These are phyloP conservation scores for Bombus haemorrhoidalis DNA, from an alignment of 1,140 invertebrate genomes.

Conservation along the genomic window DNA sequence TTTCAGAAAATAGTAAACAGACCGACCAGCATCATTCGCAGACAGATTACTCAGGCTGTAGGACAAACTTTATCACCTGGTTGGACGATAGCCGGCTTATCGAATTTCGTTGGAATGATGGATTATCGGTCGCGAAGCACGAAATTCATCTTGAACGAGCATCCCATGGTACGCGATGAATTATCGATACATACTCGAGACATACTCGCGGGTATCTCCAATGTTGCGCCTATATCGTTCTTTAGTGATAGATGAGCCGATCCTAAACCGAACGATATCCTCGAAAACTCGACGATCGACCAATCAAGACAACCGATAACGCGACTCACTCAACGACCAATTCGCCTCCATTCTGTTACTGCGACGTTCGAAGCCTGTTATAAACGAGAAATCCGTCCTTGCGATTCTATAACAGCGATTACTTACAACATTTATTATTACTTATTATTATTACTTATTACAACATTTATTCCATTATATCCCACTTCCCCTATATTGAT, in stretches of 20 bases:
- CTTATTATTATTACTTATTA: too few relatives aligned
- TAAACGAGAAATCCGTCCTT: background rate
- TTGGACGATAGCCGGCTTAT: slow-evolving; percentile 43
- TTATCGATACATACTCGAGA: slow-evolving; percentile 65
- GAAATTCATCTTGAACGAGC: slow-evolving; percentile 58
- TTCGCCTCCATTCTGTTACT: background rate
- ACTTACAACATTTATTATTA: too few relatives aligned
- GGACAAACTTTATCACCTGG: slow-evolving; percentile 45
- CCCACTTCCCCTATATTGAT: too few relatives aligned
- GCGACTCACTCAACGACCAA: background rate
- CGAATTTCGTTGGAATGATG: slow-evolving; percentile 59
- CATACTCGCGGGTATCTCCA: slow-evolving; percentile 33
- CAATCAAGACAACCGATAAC: background rate
- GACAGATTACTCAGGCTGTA: slow-evolving; percentile 1
- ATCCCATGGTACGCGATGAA: slow-evolving; percentile 48
- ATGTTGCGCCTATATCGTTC: background rate
- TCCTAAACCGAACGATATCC: slow-evolving; percentile 22
- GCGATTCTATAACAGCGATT: too few relatives aligned
- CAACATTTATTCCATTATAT: too few relatives aligned
- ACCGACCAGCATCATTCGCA: slow-evolving; percentile 3
- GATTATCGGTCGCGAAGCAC: slow-evolving; percentile 50
- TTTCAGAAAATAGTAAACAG: background rate
- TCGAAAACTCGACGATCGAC: background rate
- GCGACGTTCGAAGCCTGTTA: background rate
- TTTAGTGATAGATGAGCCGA: slow-evolving; percentile 51